Evolutionary conservation across 1,140 invertebrate species (phyloP), one percentile per base, ranked within the genome.

Genomic region (Mya arenaria): DNA sequence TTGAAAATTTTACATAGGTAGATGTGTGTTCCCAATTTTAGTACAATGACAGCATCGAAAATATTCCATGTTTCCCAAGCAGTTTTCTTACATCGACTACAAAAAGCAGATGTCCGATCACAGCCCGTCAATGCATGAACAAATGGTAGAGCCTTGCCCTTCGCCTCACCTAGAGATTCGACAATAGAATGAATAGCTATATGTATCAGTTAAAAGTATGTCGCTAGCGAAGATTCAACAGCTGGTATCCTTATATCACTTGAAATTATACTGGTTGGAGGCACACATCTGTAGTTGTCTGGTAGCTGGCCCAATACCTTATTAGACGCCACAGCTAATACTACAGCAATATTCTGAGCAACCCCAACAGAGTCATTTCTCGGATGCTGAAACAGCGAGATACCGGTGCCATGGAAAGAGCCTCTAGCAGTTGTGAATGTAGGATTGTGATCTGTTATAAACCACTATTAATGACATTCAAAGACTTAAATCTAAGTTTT

Each of bases 371-470:
- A 84, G 13, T 30, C 55, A 36, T 39, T n/a, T 39, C 17, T 37
- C 25, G 75, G 69, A 68, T 86, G 84, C 60, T 89, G 84, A 65
- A 84, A 83, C n/a, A 86, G 30, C 0, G 80, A 87, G 8, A 89
- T 88, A 19, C 71, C 74, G 0, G 86, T 87, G 0, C 84, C 83
- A 79, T 88, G 86, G 48, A 87, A 88, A 4, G 87, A 87, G 23
- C 68, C 77, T 48, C 73, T 66, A 30, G 85, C 68, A 44, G 63
- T 87, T 28, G 86, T 87, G 10, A 83, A 65, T 58, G 34, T 88
- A 15, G 84, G 87, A 65, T 89, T 85, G 66, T 89, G 84, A 48
- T 89, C 86, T 25, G 55, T 58, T 8, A 58, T 8, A n/a, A 6
- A 58, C n/a, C 6, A 58, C n/a, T n/a, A n/a, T n/a, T n/a, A n/a